Evolutionary conservation across 2,113 vertebrate species (phyloP).

Genomic region (Callocephalon fimbriatum): DNA sequence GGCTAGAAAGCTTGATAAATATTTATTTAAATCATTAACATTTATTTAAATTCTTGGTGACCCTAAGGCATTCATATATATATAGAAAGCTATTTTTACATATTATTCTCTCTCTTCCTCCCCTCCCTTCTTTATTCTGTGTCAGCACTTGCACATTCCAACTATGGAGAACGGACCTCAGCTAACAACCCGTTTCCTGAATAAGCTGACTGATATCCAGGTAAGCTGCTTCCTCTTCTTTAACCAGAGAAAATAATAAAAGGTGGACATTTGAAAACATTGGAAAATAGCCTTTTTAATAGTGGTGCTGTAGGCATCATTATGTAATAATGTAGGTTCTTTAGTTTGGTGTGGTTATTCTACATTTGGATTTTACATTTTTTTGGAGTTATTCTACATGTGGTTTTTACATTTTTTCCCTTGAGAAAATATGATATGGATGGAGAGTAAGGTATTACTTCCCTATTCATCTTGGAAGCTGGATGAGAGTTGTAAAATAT

Average conservation of each 20-base stretch:
- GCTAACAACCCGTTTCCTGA: constrained; percentile 79
- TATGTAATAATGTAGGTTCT: neutral
- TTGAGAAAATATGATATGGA: neutral
- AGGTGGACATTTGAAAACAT: neutral
- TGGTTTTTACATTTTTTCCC: neutral
- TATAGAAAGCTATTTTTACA: neutral
- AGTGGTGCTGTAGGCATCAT: neutral
- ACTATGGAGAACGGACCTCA: constrained; percentile 80
- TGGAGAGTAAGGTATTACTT: neutral
- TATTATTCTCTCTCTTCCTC: neutral
- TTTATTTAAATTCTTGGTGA: neutral
- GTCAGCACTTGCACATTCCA: constrained; percentile 82
- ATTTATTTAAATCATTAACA: neutral
- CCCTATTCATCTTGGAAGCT: neutral
- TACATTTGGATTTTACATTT: neutral
- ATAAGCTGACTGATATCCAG: constrained; percentile 83
- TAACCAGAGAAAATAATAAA: neutral
- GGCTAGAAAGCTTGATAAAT: neutral
- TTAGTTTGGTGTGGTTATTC: neutral
- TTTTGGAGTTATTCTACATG: too few species aligned
- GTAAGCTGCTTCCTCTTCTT: constrained; percentile 62
- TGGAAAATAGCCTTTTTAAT: neutral
- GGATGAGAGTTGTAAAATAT: neutral
- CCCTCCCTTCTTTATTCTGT: neutral
- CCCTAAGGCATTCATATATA: neutral